Percentiles rank a stretch among this genome's conserved stretches.
Evolutionary conservation across 2,113 vertebrate species (phyloP).

Genomic region (Helogale parvula): DNA sequence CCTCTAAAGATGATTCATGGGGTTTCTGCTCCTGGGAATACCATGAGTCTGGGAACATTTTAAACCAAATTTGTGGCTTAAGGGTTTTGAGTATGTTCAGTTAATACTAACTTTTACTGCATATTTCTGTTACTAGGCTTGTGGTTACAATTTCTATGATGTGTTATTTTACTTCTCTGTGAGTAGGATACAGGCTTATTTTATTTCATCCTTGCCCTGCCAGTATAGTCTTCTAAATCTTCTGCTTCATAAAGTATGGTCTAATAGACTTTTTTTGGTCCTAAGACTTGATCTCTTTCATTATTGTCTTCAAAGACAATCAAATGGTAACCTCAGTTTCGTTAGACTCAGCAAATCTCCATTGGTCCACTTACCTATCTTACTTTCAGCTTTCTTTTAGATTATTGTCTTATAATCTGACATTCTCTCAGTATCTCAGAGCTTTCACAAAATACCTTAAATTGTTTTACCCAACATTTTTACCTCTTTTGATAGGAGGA

Average conservation of each 20-base stretch:
- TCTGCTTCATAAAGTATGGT: not conserved
- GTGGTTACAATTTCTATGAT: not conserved
- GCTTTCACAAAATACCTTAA: not conserved
- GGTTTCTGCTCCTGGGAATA: not conserved
- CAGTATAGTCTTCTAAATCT: not conserved
- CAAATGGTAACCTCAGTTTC: slow-evolving; percentile 15
- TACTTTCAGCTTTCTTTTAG: not conserved
- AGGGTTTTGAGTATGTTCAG: not conserved
- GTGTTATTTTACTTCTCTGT: not conserved
- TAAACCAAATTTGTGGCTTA: not conserved
- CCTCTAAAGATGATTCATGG: not conserved
- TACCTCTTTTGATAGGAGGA: not conserved
- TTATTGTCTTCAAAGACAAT: not conserved
- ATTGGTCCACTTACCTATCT: not conserved
- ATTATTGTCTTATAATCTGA: not conserved
- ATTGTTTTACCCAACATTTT: not conserved
- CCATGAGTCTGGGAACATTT: not conserved
- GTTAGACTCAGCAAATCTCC: not conserved
- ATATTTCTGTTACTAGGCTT: not conserved
- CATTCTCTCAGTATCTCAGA: not conserved
- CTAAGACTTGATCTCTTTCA: not conserved
- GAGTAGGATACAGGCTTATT: not conserved
- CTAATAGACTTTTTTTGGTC: not conserved
- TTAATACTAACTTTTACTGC: not conserved
- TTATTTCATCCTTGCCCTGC: not conserved